Evolutionary conservation across 2,888 invertebrate species (phyloP).

Genomic region (Cephus pulcher): DNA sequence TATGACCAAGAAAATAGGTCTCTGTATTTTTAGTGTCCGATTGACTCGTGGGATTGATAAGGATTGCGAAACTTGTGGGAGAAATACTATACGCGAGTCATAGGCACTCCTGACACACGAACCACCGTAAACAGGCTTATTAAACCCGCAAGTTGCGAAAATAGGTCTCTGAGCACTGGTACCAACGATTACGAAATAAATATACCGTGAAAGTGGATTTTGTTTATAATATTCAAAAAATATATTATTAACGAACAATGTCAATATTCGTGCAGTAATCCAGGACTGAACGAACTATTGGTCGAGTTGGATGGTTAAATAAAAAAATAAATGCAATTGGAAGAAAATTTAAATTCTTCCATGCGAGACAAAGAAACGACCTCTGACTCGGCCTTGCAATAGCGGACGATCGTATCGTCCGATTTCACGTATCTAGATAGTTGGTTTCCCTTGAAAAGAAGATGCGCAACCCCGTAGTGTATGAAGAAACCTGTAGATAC

Average conservation of each 20-base stretch:
- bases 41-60: slow-evolving; percentile 17
- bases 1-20: background rate
- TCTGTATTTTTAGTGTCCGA: slow-evolving; percentile 7
- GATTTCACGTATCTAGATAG: slow-evolving; percentile 27
- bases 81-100: slow-evolving; percentile 11
- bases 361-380: background rate
- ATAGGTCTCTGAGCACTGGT: slow-evolving; percentile 15
- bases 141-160: slow-evolving; percentile 18
- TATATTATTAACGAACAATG: background rate
- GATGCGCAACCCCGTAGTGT: slow-evolving; percentile 1
- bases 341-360: background rate
- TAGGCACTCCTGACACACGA: slow-evolving; percentile 14
- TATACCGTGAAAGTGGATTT: background rate
- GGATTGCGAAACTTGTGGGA: slow-evolving; percentile 26
- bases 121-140: slow-evolving; percentile 4
- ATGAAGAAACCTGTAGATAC: background rate
- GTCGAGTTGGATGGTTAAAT: background rate
- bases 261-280: background rate
- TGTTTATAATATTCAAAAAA: background rate
- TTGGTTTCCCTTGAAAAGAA: slow-evolving; percentile 38
- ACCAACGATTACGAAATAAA: background rate
- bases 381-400: slow-evolving; percentile 33
- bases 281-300: background rate
- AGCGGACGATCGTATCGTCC: slow-evolving; percentile 41
- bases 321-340: background rate